Base-by-base conservation (phyloP, 2,888 invertebrate species). In the Acrocera orbiculus region DNA sequence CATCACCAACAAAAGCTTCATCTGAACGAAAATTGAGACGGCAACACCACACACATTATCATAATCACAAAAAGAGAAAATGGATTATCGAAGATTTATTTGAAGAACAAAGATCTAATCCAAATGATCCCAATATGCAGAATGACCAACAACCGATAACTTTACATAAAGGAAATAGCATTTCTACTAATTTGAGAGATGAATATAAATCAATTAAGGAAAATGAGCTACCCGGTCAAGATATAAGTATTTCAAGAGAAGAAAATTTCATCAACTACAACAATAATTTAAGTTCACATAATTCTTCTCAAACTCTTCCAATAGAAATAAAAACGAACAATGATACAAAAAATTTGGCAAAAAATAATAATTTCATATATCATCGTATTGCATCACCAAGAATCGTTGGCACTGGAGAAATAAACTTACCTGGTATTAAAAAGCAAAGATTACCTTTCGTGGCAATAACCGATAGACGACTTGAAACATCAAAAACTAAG, bases 361-460 rank as follows among this genome's bases (percentile, higher is more conserved):
- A 22, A 9, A 47, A 51, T 10, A 57, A 50, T 40, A 51, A 55
- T 16, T 58, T 58, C 36, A 50, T 55, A 23, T 58, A 58, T 40
- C 59, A 58, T 47, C 52, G 58, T 13, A 56, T 58, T 2, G 48
- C 52, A 5, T 53, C 50, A 28, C 51, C 54, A 4, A 47, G 50
- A 31, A 35, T 50, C 4, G 49, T 52, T 19, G 53, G 52, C 16
- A 46, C 48, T 10, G 50, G 51, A 15, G 38, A 43, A 22, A 44
- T 43, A 9, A 50, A 49, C 20, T 25, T 29, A n/a, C 36, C 34
- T 3, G 39, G 37, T 9, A 23, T 30, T 28, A 55, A 50, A 13
- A 58, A 58, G 40, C 58, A 58, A 41, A 51, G 56, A 16, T 41
- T 58, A 37, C 58, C 58, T 3, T 58, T 58, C 44, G 58, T 58